These are phyloP conservation scores for Arrhamphus sclerolepis DNA, from an alignment of 2,797 vertebrate genomes.

Conservation along the genomic window DNA sequence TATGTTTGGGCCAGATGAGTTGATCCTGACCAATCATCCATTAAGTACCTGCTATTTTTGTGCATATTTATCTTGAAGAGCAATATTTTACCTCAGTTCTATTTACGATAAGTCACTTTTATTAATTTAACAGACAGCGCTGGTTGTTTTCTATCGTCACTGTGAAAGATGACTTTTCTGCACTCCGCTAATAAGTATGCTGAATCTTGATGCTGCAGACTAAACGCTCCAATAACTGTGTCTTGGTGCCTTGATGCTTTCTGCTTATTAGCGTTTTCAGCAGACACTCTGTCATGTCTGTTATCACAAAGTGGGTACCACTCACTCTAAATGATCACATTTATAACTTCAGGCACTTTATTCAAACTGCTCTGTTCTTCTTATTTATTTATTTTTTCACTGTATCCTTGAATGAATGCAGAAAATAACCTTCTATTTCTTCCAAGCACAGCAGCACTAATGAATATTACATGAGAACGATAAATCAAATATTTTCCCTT, in stretches of 20 bases:
- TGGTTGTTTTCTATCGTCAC: constrained; percentile 27
- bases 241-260: constrained; percentile 12
- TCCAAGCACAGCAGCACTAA: constrained; percentile 21
- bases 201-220: constrained; percentile 9
- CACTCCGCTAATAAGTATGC: constrained; percentile 14
- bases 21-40: background rate
- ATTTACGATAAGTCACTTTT: constrained; percentile 25
- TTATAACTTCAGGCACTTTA: constrained; percentile 45
- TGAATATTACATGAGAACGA: constrained; percentile 53
- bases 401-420: constrained; percentile 37
- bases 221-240: constrained; percentile 23
- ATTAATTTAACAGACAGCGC: constrained; percentile 21
- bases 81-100: constrained; percentile 2
- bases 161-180: constrained; percentile 32
- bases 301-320: constrained; percentile 20
- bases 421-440: constrained; percentile 32
- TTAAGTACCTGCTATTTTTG: constrained; percentile 4
- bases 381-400: no score
- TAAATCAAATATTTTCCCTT: constrained; percentile 32
- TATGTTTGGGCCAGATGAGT: constrained; percentile 27
- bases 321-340: constrained; percentile 27
- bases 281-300: constrained; percentile 13
- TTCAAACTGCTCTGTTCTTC: constrained; percentile 11
- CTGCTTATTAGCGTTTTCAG: constrained; percentile 25
- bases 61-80: constrained; percentile 10